Evolutionary conservation across 2,888 invertebrate genomes (phyloP), one percentile per base, ranked within the genome.

Genomic region (Eurois occulta): DNA sequence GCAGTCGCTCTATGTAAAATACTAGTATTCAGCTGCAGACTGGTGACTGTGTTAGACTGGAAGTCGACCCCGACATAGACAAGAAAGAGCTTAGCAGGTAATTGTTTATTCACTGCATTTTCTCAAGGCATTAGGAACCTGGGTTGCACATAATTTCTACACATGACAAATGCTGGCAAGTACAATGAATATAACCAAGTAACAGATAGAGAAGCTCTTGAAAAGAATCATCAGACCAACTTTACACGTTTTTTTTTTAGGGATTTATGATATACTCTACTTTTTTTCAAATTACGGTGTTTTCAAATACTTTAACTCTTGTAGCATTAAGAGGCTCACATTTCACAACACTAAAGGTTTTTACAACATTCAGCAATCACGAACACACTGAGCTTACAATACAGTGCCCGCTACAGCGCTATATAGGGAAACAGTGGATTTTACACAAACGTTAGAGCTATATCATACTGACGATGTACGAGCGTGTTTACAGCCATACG

Each of bases 341-440:
- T 64, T 68, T 75, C 73, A 85, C 86, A 77, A 85, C 72, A 85
- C 78, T 85, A 78, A 81, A 69, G 78, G 73, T 73, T 74, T 66
- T 70, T 58, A 85, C 79, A 77, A 85, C 85, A 85, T 68, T 38
- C 75, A 85, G 75, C 76, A 28, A 77, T 65, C 77, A 84, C 84
- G 24, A 72, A 69, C 83, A 84, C 85, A 84, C 70, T 60, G 85
- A 84, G 77, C 80, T 72, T 81, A 81, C 62, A 48, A 62, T 77
- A 84, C 75, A 38, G 78, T 78, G 84, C 85, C 85, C 84, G 77
- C 85, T 78, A 81, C 78, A 78, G 75, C 78, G 85, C 32, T 18
- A 58, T 67, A 73, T 18, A 76, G 64, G 46, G 24, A 43, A 21
- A 64, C 38, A 67, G 66, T 48, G 62, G 62, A 28, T 13, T 55